Evolutionary conservation across 2,888 invertebrate genomes (phyloP).

Genomic region (Zonitis immaculata): DNA sequence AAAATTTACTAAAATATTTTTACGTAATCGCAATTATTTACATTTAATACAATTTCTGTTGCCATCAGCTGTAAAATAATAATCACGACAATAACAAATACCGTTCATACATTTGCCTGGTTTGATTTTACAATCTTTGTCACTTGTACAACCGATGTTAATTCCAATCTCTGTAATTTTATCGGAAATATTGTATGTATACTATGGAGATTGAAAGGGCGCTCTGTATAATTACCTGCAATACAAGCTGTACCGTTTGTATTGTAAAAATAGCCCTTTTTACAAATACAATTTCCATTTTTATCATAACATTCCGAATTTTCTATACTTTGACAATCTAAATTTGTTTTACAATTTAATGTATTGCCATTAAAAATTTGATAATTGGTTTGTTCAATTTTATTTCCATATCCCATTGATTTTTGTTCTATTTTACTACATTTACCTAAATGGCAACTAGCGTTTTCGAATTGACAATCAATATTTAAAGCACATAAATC

Average conservation of each 20-base stretch:
- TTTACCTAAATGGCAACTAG: conserved; percentile 24
- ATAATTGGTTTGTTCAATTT: conserved; percentile 2
- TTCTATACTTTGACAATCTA: conserved; percentile 19
- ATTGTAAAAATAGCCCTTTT: conserved; percentile 25
- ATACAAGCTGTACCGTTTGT: conserved; percentile 10
- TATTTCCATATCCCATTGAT: not conserved
- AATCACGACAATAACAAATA: conserved; percentile 30
- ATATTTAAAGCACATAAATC: conserved; percentile 26
- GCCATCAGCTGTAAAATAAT: conserved; percentile 29
- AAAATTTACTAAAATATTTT: not conserved
- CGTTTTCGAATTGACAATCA: conserved; percentile 24
- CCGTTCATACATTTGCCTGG: conserved; percentile 24
- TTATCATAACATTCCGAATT: conserved; percentile 21
- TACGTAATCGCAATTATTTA: too few relatives aligned
- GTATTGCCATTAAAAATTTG: not conserved
- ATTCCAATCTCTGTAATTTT: conserved; percentile 32
- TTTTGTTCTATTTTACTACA: conserved; percentile 12
- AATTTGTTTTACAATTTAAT: conserved; percentile 14
- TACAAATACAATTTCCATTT: conserved; percentile 24
- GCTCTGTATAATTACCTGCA: not conserved
- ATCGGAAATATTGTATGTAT: too few relatives aligned
- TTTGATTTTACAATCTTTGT: conserved; percentile 27
- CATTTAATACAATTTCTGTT: conserved; percentile 34
- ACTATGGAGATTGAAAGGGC: not conserved
- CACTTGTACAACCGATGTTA: conserved; percentile 10